Evolutionary conservation across 2,113 vertebrate genomes (phyloP).

Genomic region (Catharus minimus): DNA sequence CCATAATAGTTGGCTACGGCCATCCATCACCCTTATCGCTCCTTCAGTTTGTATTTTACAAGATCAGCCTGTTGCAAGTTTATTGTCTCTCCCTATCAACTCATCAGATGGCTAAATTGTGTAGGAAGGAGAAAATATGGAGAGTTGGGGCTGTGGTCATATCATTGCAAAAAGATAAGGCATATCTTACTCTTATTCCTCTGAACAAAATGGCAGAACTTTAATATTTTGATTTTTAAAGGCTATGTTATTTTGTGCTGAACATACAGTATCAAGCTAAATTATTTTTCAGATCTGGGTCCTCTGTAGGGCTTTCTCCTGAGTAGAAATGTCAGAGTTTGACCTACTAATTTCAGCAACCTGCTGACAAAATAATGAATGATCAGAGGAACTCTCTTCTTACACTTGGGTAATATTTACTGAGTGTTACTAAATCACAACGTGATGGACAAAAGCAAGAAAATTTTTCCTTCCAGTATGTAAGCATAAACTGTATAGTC

Average conservation of each 20-base stretch:
- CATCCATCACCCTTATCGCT: constrained; percentile 2
- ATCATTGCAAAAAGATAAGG: background rate
- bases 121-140: background rate
- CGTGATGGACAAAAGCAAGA: background rate
- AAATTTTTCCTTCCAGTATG: background rate
- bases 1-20: background rate
- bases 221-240: background rate
- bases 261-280: background rate
- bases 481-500: background rate
- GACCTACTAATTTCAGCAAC: constrained; percentile 12
- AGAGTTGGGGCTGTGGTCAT: background rate
- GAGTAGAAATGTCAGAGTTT: background rate
- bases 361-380: constrained; percentile 10
- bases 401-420: background rate
- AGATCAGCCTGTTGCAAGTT: constrained; percentile 63
- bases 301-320: background rate
- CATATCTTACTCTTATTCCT: background rate
- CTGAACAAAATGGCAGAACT: background rate
- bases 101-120: background rate
- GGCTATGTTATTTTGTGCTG: background rate
- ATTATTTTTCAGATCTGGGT: background rate
- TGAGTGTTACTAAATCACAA: background rate
- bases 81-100: constrained; percentile 49
- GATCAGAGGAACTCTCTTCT: background rate
- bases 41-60: constrained; percentile 52